Evolutionary conservation across 2,888 invertebrate species (phyloP), one percentile per base, ranked within the genome.

Genomic region (Dasysyrphus albostriatus): DNA sequence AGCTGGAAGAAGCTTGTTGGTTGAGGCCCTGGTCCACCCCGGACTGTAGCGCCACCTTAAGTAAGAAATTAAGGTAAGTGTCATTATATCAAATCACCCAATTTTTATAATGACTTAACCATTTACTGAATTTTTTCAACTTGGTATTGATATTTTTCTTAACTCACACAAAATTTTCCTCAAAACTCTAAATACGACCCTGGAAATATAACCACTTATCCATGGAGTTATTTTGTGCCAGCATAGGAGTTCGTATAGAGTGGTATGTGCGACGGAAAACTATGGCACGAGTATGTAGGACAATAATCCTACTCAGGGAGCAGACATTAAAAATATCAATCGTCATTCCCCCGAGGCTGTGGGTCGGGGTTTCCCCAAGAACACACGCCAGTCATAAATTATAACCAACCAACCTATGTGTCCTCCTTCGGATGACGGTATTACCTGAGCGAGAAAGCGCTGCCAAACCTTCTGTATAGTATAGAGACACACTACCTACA

Each of bases 321-420:
- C 88, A 88, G 88, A 87, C 88, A 88, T 87, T 87, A 82, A 87
- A 85, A 87, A 87, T 87, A 87, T 78, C 87, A 87, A 87, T 83
- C 75, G 87, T 79, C 82, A 87, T 82, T 72, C 78, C 69, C 61
- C 78, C 75, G 16, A 65, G 58, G 69, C 74, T 73, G 56, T 49
- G 77, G 76, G 78, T 56, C 58, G 61, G 75, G 75, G 81, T 77
- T 78, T 65, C 77, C 75, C 85, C 44, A 85, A 63, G 83, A 88
- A 88, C 85, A 88, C 88, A 88, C 88, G 88, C 81, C 83, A 88
- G 88, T 83, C 88, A 88, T 88, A 88, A 88, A 89, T 89, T 89
- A 89, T 89, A 88, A 88, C 88, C 59, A 78, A 88, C 74, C 77
- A 51, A 77, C 81, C 73, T 79, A 61, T 65, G 63, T 59, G 74